Evolutionary conservation across 2,113 vertebrate species (phyloP).

Genomic region (Bos taurus): ARS-UCD2.0 NC_037345.1:62132001-62132500

Average conservation of each 20-base stretch:
- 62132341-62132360: conserved; percentile 68
- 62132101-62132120: not conserved
- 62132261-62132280: not conserved
- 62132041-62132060: not conserved
- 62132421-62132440: conserved; percentile 60
- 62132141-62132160: conserved; percentile 77
- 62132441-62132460: conserved; percentile 45
- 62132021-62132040: not conserved
- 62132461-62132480: fast-evolving
- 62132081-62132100: not conserved
- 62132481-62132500: not conserved
- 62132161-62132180: conserved; percentile 79
- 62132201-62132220: conserved; percentile 66
- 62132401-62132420: conserved; percentile 44
- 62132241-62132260: fast-evolving
- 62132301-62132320: conserved; percentile 53
- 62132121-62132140: not conserved
- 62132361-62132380: not conserved
- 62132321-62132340: conserved; percentile 65
- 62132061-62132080: not conserved
- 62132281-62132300: not conserved
- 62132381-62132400: not conserved
- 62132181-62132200: conserved; percentile 77
- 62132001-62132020: not conserved
- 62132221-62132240: conserved; percentile 47